phyloP scores from a whole-genome alignment of 2,113 vertebrate genomes.

The Daphoenositta chrysoptera region DNA sequence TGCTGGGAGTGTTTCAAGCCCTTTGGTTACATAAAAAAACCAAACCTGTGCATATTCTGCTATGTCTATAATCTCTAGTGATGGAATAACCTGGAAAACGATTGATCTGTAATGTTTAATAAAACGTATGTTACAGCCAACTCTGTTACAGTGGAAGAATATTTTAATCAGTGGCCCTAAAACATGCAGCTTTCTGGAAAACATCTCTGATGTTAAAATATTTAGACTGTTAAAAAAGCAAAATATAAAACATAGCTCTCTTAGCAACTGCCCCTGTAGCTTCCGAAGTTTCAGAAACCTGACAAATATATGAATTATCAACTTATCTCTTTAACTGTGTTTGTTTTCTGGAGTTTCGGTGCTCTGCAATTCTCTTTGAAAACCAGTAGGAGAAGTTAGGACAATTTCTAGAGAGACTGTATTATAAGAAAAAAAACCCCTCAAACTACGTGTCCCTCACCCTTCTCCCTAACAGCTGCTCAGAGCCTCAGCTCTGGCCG shows the following conservation, averaged over 20 bases:
- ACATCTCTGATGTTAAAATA: not conserved
- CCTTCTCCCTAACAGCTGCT: not conserved
- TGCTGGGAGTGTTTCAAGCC: not conserved
- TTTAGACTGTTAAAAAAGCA: not conserved
- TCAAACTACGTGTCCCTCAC: not conserved
- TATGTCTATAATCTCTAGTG: not conserved
- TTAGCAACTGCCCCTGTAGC: not conserved
- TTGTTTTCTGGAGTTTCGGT: not conserved
- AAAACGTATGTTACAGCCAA: slow-evolving; percentile 7
- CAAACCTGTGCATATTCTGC: not conserved
- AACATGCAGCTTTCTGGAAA: slow-evolving; percentile 25
- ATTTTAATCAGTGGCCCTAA: slow-evolving; percentile 43
- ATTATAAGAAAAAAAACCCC: not conserved
- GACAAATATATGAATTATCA: not conserved
- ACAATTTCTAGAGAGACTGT: not conserved
- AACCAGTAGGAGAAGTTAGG: not conserved
- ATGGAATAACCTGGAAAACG: slow-evolving; percentile 32
- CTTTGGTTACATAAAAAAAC: not conserved
- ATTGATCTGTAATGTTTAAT: slow-evolving; percentile 17
- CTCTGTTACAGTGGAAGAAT: not conserved
- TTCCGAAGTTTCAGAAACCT: not conserved
- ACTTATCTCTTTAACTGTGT: not conserved
- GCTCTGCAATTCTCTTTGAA: not conserved
- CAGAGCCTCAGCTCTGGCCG: not conserved
- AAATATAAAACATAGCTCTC: not conserved